Base-by-base conservation (phyloP, 2,888 invertebrate species). In the Amblyjoppa proteus region DNA sequence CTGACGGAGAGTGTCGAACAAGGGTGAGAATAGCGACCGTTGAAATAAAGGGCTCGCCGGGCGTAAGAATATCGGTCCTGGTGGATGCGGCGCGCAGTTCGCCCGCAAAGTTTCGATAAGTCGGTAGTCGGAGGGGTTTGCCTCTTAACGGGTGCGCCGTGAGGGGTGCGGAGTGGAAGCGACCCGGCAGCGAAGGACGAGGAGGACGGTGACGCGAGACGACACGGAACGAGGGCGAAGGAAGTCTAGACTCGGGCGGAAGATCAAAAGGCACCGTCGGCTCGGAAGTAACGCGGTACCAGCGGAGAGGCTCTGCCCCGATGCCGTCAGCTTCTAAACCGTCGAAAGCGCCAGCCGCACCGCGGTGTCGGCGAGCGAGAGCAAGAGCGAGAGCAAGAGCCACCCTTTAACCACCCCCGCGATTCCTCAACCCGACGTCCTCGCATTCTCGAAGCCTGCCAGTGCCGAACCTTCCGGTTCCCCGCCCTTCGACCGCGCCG, bases 251-350 rank as follows among this genome's bases (percentile, higher is more conserved):
- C 91, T 89, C 87, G 88, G 88, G 89, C 77, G 81, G 88, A 89
- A 92, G 92, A 92, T 92, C 92, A 92, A 92, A 92, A 91, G 92
- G 90, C 88, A 90, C 86, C 91, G 90, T 68, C 89, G 90, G 90
- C 90, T 90, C 90, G 92, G 92, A 92, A 92, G 90, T 92, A 92
- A 92, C 91, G 89, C 81, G 90, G 90, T 90, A 88, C 88, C 81
- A 68, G 73, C 68, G 69, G 64, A 34, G 64, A 71, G 38, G n/a
- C 45, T 41, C 45, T 41, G 68, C 41, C 25, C 25, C 25, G 38
- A 38, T n/a, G 38, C 25, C n/a, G 25, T 41, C 34, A n/a, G 76
- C 76, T 68, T 68, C 71, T 66, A 41, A 74, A 69, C 66, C 76
- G 84, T 85, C 78, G 85, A 34, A 34, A 73, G 73, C 74, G 2